Conservation (phyloP, 2,888 invertebrate genomes). For the Hemithea aestivaria region DNA sequence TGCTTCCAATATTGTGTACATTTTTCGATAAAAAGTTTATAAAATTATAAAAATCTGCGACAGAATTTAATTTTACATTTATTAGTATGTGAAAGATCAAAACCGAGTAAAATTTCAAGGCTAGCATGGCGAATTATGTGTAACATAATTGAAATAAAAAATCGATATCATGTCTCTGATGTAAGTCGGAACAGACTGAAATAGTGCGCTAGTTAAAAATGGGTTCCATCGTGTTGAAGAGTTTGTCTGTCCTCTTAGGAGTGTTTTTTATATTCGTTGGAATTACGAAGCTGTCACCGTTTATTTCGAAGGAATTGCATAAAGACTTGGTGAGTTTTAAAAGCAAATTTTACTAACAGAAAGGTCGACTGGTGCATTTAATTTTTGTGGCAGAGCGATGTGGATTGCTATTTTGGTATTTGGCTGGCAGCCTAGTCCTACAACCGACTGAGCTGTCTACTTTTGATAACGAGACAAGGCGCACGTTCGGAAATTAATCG, state of each 20-base stretch:
- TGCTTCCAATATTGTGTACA: slow-evolving; percentile 27
- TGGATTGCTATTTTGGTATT: slow-evolving; percentile 74
- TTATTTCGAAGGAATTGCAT: slow-evolving; percentile 95
- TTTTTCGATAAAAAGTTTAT: slow-evolving; percentile 3
- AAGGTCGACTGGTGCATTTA: slow-evolving; percentile 63
- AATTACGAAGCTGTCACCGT: slow-evolving; percentile 93
- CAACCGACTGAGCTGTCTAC: slow-evolving; percentile 52
- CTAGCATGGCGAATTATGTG: slow-evolving; percentile 11
- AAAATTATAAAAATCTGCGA: background rate
- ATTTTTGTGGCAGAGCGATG: slow-evolving; percentile 66
- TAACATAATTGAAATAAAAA: slow-evolving; percentile 14
- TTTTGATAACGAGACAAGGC: slow-evolving; percentile 49
- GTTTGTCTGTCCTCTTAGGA: slow-evolving; percentile 93
- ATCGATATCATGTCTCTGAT: slow-evolving; percentile 28
- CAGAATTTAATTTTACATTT: background rate
- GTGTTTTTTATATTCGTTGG: slow-evolving; percentile 97
- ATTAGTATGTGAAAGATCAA: slow-evolving; percentile 16
- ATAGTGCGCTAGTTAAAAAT: slow-evolving; percentile 42
- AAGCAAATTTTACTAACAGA: slow-evolving; percentile 26
- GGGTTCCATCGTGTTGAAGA: slow-evolving; percentile 90
- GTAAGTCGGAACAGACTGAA: slow-evolving; percentile 34
- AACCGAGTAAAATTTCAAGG: slow-evolving; percentile 2
- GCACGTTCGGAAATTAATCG: slow-evolving; percentile 19
- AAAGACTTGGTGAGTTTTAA: slow-evolving; percentile 92
- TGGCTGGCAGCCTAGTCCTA: slow-evolving; percentile 75